Evolutionary conservation across 1,140 invertebrate species (phyloP).

Genomic region (Drosophila varians): DNA sequence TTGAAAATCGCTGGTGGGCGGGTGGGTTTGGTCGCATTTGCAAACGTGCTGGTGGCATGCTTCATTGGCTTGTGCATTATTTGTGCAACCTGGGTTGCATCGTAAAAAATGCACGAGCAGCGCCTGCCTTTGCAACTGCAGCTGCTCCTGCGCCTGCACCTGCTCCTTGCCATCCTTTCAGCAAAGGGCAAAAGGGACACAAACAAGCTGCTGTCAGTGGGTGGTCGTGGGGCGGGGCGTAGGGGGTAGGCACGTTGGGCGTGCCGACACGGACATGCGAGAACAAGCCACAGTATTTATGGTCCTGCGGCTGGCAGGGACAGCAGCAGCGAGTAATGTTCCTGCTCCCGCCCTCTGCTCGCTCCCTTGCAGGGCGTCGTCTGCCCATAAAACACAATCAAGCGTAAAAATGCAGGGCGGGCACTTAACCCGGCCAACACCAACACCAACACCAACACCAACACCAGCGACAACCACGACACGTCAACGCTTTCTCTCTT

Average conservation of each 20-base stretch:
- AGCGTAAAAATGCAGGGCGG: constrained; percentile 76
- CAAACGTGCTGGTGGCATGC: constrained; percentile 66
- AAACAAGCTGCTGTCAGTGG: background rate
- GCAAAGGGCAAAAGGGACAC: constrained; percentile 25
- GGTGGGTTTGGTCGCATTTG: constrained; percentile 36
- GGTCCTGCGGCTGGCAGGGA: constrained; percentile 65
- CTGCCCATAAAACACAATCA: constrained; percentile 79
- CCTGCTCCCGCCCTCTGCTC: no score
- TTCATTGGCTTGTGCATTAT: constrained; percentile 81
- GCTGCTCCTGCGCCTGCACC: constrained; percentile 19
- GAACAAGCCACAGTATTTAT: constrained; percentile 79
- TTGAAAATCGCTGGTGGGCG: constrained; percentile 58
- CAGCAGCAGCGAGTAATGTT: constrained; percentile 44
- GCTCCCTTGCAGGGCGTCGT: constrained; percentile 30
- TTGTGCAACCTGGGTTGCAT: constrained; percentile 77
- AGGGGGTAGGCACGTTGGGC: constrained; percentile 45
- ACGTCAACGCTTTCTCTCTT: constrained; percentile 60
- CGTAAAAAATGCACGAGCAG: constrained; percentile 74
- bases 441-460: constrained; percentile 39
- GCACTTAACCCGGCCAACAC: constrained; percentile 70
- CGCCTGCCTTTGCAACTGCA: constrained; percentile 49
- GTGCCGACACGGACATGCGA: constrained; percentile 73
- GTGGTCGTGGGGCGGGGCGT: background rate
- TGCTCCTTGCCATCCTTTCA: constrained; percentile 34
- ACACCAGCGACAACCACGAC: constrained; percentile 60